Conservation (phyloP, 1,140 invertebrate genomes). For the Carcinoscorpius rotundicauda region DNA sequence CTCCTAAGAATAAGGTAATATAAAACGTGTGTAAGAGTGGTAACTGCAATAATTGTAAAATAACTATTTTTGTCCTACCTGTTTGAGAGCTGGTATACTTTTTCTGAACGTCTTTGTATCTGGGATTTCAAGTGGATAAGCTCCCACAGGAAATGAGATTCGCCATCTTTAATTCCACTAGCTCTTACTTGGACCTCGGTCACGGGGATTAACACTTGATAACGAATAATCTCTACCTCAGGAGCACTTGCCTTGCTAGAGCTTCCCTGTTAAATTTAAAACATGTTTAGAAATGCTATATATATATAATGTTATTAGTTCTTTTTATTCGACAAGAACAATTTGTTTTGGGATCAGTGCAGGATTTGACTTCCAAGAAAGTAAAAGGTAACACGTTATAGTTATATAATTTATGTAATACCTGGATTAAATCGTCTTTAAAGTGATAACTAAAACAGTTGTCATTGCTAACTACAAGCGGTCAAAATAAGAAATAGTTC, state of each 20-base stretch:
- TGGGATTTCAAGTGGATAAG: slow-evolving; percentile 87
- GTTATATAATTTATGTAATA: no score
- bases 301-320: no score
- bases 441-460: no score
- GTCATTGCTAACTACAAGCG: no score
- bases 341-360: no score
- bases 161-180: slow-evolving; percentile 75
- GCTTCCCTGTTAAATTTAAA: slow-evolving; percentile 8
- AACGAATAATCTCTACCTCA: slow-evolving; percentile 88
- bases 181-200: slow-evolving; percentile 87
- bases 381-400: no score
- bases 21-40: not conserved
- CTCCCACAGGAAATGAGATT: slow-evolving; percentile 92
- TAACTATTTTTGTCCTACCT: slow-evolving; percentile 43
- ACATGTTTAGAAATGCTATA: not conserved
- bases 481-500: no score
- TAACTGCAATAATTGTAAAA: not conserved
- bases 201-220: slow-evolving; percentile 89
- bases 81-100: slow-evolving; percentile 92
- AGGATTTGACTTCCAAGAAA: no score
- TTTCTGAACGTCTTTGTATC: slow-evolving; percentile 82
- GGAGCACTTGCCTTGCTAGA: slow-evolving; percentile 16
- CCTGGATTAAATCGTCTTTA: no score
- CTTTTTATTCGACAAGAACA: no score
- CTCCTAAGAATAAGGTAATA: not conserved